Conservation (phyloP, 1,140 invertebrate genomes). For the Philopotamus ludificatus region DNA sequence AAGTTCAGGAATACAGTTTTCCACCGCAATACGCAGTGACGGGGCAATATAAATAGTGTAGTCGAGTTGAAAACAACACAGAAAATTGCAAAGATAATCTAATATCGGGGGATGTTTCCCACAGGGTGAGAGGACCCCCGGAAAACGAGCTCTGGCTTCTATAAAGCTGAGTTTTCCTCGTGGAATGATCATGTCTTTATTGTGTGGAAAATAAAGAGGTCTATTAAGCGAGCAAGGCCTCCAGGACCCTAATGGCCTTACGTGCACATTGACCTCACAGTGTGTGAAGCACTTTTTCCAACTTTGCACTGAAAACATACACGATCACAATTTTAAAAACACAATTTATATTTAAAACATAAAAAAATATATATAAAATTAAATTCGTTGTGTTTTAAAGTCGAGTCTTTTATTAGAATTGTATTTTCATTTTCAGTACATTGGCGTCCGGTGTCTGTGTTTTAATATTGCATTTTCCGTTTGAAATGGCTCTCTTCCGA, state of each 20-base stretch:
- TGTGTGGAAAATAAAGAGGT: constrained; percentile 21
- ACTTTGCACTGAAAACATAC: not conserved
- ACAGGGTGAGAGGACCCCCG: not conserved
- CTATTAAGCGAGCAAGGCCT: not conserved
- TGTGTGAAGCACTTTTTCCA: too few relatives aligned
- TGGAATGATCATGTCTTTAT: constrained; percentile 18
- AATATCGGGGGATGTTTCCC: constrained; percentile 3
- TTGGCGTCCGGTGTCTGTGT: too few relatives aligned
- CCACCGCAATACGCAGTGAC: not conserved
- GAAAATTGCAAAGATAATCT: constrained; percentile 20
- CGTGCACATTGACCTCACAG: not conserved
- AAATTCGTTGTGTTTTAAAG: not conserved
- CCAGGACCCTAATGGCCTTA: constrained; percentile 3
- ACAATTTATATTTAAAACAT: not conserved
- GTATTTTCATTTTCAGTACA: too few relatives aligned
- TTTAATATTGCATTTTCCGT: too few relatives aligned
- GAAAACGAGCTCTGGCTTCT: not conserved
- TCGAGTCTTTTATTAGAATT: too few relatives aligned
- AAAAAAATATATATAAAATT: not conserved
- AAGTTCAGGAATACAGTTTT: not conserved
- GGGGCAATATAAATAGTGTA: constrained; percentile 14
- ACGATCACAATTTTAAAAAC: not conserved
- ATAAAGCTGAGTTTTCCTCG: constrained; percentile 16
- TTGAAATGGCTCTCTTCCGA: too few relatives aligned
- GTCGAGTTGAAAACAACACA: not conserved